Conservation (phyloP, 2,888 invertebrate genomes). For the Dryobotodes eremita region DNA sequence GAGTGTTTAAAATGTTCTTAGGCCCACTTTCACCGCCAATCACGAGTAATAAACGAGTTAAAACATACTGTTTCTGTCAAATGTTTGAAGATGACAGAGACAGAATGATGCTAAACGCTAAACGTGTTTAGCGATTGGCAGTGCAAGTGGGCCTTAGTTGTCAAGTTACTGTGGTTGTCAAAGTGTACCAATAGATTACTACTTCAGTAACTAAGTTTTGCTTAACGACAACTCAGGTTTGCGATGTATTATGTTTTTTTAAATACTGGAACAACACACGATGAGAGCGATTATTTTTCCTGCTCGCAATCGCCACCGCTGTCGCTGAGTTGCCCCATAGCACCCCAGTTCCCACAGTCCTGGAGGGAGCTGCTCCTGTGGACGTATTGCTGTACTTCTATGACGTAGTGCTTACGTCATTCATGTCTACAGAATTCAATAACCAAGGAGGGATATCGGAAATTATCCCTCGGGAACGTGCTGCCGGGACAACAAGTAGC, state of each 20-base stretch:
- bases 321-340: not conserved
- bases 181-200: not conserved
- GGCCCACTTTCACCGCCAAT: too few species aligned
- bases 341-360: not conserved
- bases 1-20: too few species aligned
- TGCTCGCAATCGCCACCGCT: slow-evolving; percentile 12
- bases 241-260: not conserved
- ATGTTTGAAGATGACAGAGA: too few species aligned
- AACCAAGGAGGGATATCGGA: not conserved
- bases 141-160: too few species aligned
- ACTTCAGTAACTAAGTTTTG: not conserved
- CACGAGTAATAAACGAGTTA: too few species aligned
- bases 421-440: not conserved
- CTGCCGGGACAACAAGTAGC: not conserved
- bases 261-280: not conserved
- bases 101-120: too few species aligned
- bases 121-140: too few species aligned
- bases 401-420: slow-evolving; percentile 30
- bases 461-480: too few species aligned
- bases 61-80: too few species aligned
- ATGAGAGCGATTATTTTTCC: slow-evolving; percentile 25
- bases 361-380: slow-evolving; percentile 10
- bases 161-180: not conserved
- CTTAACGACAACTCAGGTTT: not conserved
- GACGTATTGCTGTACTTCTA: slow-evolving; percentile 37